Base-by-base conservation (phyloP, 1,140 invertebrate genomes). In the Drosophila baimaii region DNA sequence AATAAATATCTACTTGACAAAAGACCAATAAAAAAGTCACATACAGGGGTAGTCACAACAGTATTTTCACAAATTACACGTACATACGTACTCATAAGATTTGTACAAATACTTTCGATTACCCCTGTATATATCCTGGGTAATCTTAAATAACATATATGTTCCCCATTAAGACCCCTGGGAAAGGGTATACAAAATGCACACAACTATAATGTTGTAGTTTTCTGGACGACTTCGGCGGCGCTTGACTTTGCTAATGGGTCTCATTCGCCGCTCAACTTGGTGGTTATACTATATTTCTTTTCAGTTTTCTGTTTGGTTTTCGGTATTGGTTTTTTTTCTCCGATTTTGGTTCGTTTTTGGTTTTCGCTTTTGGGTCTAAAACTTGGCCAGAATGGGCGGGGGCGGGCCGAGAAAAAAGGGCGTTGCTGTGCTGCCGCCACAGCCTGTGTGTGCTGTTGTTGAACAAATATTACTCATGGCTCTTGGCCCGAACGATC, bases 391-490 rank as follows among this genome's bases (percentile, higher is more conserved):
- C 27, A 27, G 13, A 23, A 49, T 37, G 71, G 49, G 62, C 80
- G 82, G 69, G 78, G 82, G 81, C 81, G 65, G 81, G 65, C 55
- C 44, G 82, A 86, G 78, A 85, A 81, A 88, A 86, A 86, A 86
- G 79, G 83, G 83, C 82, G 82, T 86, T 72, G 82, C 75, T 79
- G 19, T 49, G 41, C 39, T n/a, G 57, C 17, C n/a, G 56, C 13
- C 39, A 43, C 56, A 35, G 69, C 41, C 55, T 29, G 54, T 61
- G 47, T 80, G 35, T 37, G 33, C n/a, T 37, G 46, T 27, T 49
- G 77, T 78, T 88, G 81, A 79, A 88, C 83, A 88, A 86, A 86
- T 86, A 86, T 86, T 86, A 86, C 83, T 86, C 83, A 86, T 88
- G 76, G 51, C 68, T 70, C 65, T 70, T 63, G 81, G 73, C 69